Base-by-base conservation (phyloP, 2,888 invertebrate genomes). In the Toxonevra muliebris region DNA sequence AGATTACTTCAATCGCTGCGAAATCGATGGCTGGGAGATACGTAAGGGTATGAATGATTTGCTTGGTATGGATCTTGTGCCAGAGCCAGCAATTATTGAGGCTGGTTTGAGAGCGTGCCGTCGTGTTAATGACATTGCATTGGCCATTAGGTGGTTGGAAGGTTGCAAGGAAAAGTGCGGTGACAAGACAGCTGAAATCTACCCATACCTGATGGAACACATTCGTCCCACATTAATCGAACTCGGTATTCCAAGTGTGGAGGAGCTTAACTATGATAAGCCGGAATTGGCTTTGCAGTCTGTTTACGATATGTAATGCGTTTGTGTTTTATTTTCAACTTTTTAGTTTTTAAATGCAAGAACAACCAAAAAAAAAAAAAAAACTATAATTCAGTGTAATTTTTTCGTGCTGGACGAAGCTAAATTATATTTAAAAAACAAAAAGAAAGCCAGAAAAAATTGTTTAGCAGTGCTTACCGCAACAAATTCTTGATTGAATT, bases 241-340 rank as follows among this genome's bases (percentile, higher is more conserved):
- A 87, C 87, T 99, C 69, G 98, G 99, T 58, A 91, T 99, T 76
- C 91, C 91, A 65, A 97, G 98, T 42, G 94, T 94, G 0, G 98
- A 98, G 85, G 96, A 98, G 83, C 88, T 99, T 79, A 98, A 98
- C 71, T 98, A 95, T 80, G 97, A 98, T 86, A 93, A 96, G 86
- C 99, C 68, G 1, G 98, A 99, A 87, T 87, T 98, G 84, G 95
- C 94, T 71, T 87, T 96, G 74, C 86, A 91, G 78, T 89, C 88
- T 79, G 91, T 93, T 67, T 92, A 89, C 80, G 91, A 93, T 69
- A 74, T 79, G 68, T 85, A 83, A 80, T 43, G 57, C 52, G 63
- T 66, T 62, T 70, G 71, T 61, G 60, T 62, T 61, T 69, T 61
- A 55, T 62, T 64, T 69, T 65, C 58, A 45, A 52, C 62, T 73